Conservation (phyloP, 2,888 invertebrate species). For the Lacanobia oleracea region DNA sequence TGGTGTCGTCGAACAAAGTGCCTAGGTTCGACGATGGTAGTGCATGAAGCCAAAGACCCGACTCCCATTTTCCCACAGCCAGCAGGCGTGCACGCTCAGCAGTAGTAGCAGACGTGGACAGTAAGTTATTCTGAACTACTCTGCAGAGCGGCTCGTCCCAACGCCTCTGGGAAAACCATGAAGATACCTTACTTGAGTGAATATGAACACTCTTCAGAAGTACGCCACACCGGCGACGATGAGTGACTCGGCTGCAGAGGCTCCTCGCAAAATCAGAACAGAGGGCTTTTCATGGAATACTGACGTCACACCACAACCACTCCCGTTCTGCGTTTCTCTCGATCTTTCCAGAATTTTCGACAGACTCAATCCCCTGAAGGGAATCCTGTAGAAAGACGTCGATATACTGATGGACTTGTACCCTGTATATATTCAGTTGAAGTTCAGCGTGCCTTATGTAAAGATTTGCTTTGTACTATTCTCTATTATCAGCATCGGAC, state of each 20-base stretch:
- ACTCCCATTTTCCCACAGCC: no score
- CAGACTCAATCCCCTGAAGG: slow-evolving; percentile 88
- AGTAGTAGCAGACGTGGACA: no score
- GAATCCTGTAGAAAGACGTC: slow-evolving; percentile 90
- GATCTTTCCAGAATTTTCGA: slow-evolving; percentile 83
- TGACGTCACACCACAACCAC: slow-evolving; percentile 82
- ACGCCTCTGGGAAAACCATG: no score
- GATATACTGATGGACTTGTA: slow-evolving; percentile 91
- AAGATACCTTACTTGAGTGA: slow-evolving; percentile 86
- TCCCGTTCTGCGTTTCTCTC: slow-evolving; percentile 80
- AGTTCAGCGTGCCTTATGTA: slow-evolving; percentile 89
- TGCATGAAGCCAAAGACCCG: no score
- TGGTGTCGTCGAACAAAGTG: no score
- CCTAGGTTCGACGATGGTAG: no score
- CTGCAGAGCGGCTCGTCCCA: no score
- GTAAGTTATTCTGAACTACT: no score
- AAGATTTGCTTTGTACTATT: slow-evolving; percentile 73
- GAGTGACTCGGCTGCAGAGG: slow-evolving; percentile 74
- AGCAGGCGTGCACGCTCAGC: no score
- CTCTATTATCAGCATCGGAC: not conserved
- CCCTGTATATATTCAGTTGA: slow-evolving; percentile 91
- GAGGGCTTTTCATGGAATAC: slow-evolving; percentile 88
- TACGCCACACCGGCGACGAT: slow-evolving; percentile 78
- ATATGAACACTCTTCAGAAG: slow-evolving; percentile 76
- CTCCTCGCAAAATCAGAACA: slow-evolving; percentile 78